Base-by-base conservation (phyloP, 2,797 vertebrate species). In the Sebastolobus alascanus region DNA sequence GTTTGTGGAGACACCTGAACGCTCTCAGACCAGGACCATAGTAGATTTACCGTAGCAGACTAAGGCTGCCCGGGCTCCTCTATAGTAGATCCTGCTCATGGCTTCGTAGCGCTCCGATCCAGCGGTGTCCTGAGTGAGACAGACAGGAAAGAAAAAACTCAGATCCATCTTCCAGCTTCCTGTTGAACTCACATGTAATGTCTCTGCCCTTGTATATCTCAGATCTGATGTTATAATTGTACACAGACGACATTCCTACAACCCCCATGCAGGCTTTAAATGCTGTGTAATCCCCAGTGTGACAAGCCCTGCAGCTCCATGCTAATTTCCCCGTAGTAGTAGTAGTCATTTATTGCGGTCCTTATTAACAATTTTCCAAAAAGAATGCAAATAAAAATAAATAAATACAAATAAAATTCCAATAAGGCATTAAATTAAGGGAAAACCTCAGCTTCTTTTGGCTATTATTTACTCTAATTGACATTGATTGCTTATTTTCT, bases 21-120 rank as follows among this genome's bases (percentile, higher is more conserved):
- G 25, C 40, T 18, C 2, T 18, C 6, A 46, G 43, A 46, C 16
- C 6, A 46, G 43, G 43, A 46, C 0, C 43, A 8, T 14, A 46
- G 43, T 46, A 46, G 43, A 46, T 46, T 46, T 52, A 99, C 98
- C 98, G 4, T 99, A 99, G 90, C 98, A 99, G 73, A 99, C 98
- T 0, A 99, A 84, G 25, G 99, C 99, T 0, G 98, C 98, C 50
- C 97, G 96, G 0, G 99, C 99, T 66, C 98, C 99, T 59, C 99
- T 95, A 92, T 99, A 99, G 93, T 99, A 99, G 85, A 99, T 99
- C 68, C 99, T 96, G 90, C 98, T 99, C 99, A 99, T 99, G 31
- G 99, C 98, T 86, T 99, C 98, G 0, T 99, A 99, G 13, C 98
- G 97, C 88, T 99, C 98, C 0, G 99, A 99, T 78, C 98, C 98